Evolutionary conservation across 2,888 invertebrate genomes (phyloP), one percentile per base, ranked within the genome.

Genomic region (Diaprepes abbreviatus): DNA sequence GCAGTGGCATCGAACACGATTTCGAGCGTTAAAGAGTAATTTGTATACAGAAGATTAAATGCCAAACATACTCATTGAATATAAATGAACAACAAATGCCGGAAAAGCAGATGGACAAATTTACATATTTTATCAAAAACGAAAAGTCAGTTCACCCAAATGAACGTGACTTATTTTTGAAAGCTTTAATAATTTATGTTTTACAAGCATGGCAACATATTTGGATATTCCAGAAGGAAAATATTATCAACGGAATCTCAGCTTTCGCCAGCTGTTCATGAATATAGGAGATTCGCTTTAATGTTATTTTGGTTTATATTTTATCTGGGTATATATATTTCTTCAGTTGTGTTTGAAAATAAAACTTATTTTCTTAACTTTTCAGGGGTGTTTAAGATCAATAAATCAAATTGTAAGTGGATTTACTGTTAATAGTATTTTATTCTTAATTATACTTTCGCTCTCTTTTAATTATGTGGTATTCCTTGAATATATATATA

Each of bases 91-190:
- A 36, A 48, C 35, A 60, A 60, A 48, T 60, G 24, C 60, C 50
- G 16, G 36, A 31, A 48, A 33, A 33, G 14, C 35, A 50, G 21
- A 19, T 35, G 48, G 21, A 33, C 48, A 35, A 21, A 60, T 60
- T 60, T 60, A 17, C 48, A 60, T 60, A 60, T 48, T 48, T 48
- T 48, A 48, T 48, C 17, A 48, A 60, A 60, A 60, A 48, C 60
- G 36, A 60, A 50, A 48, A 60, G 45, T 36, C 60, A 48, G 60
- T 36, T 21, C 35, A 60, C 48, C 48, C 60, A 60, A 48, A 45
- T 60, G 48, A 48, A 60, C 60, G 60, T 60, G 60, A 60, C 60
- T 60, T 60, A 60, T 60, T 60, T 59, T 60, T 60, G 48, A 60
- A 24, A 48, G 48, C 48, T 60, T 31, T 60, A 60, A 60, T 60